Base-by-base conservation (phyloP, 2,888 invertebrate species). In the Mesopsocus fuscifrons region DNA sequence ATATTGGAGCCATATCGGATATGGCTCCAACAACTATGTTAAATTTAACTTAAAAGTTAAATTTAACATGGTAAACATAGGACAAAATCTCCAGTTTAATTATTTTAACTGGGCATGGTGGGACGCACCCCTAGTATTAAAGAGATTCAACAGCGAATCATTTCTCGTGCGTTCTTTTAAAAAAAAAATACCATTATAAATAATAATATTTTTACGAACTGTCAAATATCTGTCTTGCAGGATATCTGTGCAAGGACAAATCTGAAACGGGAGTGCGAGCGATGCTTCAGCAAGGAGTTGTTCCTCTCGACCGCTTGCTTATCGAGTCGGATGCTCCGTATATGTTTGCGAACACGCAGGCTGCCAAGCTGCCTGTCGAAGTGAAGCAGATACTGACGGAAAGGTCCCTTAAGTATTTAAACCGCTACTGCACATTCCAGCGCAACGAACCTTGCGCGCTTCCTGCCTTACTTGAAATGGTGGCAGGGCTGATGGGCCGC, bases 271-370 rank as follows among this genome's bases (percentile, higher is more conserved):
- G 92, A 9, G 81, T 94, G 3, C 68, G 89, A 43, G 75, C 83
- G 57, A 64, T 89, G 47, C 59, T 94, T 30, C 80, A 83, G 26
- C 80, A 82, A 54, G 77, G 82, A 43, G 66, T 75, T 42, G 67
- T 89, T 53, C 88, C 91, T 0, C 57, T 94, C 50, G 88, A 92
- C 53, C 72, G 77, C 57, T 62, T 92, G 52, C 61, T 94, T 45
- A 79, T 94, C 3, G 91, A 92, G 62, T 89, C 91, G 0, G 92
- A 94, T 62, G 82, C 91, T 1, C 92, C 94, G 2, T 94, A 89
- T 57, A 91, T 92, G 89, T 94, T 87, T 60, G 89, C 92, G 2
- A 88, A 94, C 61, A 85, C 87, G 48, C 70, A 91, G 56, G 89
- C 91, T 47, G 88, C 89, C 22, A 92, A 92, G 61, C 64, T 94